These are phyloP conservation scores for Saccostrea echinata DNA, from an alignment of 1,140 invertebrate species.

Conservation along the genomic window DNA sequence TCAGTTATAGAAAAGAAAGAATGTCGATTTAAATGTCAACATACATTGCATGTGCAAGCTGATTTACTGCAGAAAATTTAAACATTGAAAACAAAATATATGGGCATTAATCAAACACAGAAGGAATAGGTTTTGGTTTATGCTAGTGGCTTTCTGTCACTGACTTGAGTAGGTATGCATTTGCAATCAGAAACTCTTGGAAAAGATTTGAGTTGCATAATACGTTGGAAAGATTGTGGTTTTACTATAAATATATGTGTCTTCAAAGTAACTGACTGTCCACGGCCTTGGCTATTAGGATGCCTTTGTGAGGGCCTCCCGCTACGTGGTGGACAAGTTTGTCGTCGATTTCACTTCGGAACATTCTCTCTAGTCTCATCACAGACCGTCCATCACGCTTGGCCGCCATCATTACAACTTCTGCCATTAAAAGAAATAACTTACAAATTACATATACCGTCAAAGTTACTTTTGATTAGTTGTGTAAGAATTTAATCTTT, in stretches of 20 bases:
- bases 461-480: not conserved
- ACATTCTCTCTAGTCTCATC: constrained; percentile 71
- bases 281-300: constrained; percentile 73
- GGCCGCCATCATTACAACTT: constrained; percentile 75
- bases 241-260: no score
- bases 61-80: not conserved
- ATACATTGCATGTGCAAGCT: not conserved
- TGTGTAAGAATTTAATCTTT: no score
- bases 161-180: no score
- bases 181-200: no score
- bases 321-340: constrained; percentile 71
- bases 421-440: constrained; percentile 58
- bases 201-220: no score
- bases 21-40: not conserved
- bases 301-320: constrained; percentile 75
- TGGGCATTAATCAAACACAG: not conserved
- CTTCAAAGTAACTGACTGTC: constrained; percentile 58
- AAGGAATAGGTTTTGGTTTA: no score
- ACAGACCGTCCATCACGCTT: constrained; percentile 69
- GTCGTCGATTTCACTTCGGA: constrained; percentile 68
- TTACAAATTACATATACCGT: not conserved
- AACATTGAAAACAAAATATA: not conserved
- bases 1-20: no score
- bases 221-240: no score
- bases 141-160: no score